These are phyloP conservation scores for Drosophila maculinotata DNA, from an alignment of 2,888 invertebrate genomes.

Conservation along the genomic window DNA sequence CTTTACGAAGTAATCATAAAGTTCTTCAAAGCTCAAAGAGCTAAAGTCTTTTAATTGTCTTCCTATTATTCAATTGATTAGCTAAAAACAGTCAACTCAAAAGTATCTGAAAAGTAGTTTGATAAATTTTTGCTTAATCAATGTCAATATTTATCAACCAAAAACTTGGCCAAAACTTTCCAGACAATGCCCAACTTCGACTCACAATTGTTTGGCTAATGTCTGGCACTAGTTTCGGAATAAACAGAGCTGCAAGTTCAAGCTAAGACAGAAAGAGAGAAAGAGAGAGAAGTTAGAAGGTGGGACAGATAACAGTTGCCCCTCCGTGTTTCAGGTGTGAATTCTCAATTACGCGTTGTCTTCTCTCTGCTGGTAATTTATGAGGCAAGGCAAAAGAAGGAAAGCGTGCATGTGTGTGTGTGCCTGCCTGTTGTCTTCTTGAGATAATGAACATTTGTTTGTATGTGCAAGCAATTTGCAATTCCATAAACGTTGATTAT, in stretches of 20 bases:
- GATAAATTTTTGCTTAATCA: constrained; percentile 19
- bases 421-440: constrained; percentile 15
- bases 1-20: background rate
- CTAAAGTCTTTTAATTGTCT: background rate
- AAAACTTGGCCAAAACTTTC: constrained; percentile 35
- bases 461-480: constrained; percentile 16
- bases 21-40: background rate
- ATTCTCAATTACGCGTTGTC: constrained; percentile 35
- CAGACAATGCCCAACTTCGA: constrained; percentile 26
- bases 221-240: constrained; percentile 6
- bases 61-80: constrained; percentile 20
- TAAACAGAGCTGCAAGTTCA: background rate
- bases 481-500: constrained; percentile 33
- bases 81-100: constrained; percentile 12
- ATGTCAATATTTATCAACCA: constrained; percentile 37
- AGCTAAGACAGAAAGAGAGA: background rate
- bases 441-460: constrained; percentile 48
- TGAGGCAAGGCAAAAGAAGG: constrained; percentile 22
- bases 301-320: background rate
- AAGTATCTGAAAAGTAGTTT: constrained; percentile 1
- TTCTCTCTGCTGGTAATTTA: constrained; percentile 41
- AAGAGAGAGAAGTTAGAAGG: background rate
- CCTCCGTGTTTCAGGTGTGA: constrained; percentile 27
- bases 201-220: constrained; percentile 32
- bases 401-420: background rate